These are phyloP conservation scores for Tympanuchus pallidicinctus DNA, from an alignment of 2,113 vertebrate species.

Conservation along the genomic window DNA sequence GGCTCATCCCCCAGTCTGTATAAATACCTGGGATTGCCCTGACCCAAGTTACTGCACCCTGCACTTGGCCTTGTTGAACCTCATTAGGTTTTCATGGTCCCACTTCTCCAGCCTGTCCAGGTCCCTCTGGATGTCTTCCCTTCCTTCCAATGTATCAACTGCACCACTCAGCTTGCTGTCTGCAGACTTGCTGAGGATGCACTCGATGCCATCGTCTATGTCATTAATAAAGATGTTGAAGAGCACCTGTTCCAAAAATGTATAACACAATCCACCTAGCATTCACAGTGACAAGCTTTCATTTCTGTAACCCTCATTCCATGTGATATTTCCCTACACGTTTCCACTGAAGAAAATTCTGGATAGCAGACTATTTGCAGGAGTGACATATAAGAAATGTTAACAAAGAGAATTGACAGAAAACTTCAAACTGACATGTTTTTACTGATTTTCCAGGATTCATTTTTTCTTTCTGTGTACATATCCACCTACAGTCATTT, in stretches of 20 bases:
- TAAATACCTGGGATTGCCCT: too few species aligned
- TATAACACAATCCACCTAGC: neutral
- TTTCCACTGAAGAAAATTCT: neutral
- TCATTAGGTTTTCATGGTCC: too few species aligned
- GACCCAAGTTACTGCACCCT: too few species aligned
- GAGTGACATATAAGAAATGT: neutral
- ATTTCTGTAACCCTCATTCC: rapidly evolving
- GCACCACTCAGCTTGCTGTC: too few species aligned
- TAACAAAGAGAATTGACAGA: neutral
- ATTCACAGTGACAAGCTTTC: neutral
- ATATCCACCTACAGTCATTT: neutral
- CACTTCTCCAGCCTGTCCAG: too few species aligned
- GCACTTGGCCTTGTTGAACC: too few species aligned
- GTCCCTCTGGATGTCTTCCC: too few species aligned
- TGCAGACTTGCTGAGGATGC: too few species aligned
- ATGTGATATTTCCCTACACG: neutral
- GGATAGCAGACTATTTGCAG: neutral
- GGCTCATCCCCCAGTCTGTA: too few species aligned
- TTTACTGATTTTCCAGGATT: neutral
- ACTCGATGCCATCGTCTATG: too few species aligned
- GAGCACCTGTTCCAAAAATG: neutral
- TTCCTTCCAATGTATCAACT: too few species aligned
- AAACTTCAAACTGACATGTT: neutral
- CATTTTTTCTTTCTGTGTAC: neutral
- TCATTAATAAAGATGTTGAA: too few species aligned